Conservation (phyloP, 1,140 invertebrate species). For the Eulimnadia texana region DNA sequence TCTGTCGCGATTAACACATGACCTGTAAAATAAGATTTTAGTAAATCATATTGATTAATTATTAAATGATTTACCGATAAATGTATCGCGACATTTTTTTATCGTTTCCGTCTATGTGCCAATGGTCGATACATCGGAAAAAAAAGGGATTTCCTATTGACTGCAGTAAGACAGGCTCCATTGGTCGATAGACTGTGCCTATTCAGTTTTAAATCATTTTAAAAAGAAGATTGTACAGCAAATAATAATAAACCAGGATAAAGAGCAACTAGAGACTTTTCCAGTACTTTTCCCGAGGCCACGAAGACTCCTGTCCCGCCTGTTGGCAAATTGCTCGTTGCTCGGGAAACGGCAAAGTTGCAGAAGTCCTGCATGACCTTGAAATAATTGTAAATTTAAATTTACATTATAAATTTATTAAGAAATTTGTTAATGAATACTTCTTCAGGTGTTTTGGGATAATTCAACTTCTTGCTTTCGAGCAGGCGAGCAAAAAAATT, state of each 20-base stretch:
- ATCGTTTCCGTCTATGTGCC: constrained; percentile 34
- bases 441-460: neutral
- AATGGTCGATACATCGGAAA: constrained; percentile 32
- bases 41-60: neutral
- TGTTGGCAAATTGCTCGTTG: no score
- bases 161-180: constrained; percentile 33
- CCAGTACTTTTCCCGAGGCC: no score
- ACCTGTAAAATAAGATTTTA: neutral
- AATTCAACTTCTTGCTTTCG: neutral
- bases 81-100: constrained; percentile 30
- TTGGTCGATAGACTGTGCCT: constrained; percentile 30
- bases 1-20: neutral
- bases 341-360: no score
- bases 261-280: no score
- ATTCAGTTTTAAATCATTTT: neutral
- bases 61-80: constrained; percentile 25
- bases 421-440: no score
- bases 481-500: neutral
- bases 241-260: no score
- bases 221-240: neutral
- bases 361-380: neutral
- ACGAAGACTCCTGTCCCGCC: no score
- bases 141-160: constrained; percentile 34
- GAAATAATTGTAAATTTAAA: neutral
- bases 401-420: no score